These are phyloP conservation scores for Aleiodes sp. DNA, from an alignment of 1,140 invertebrate species.

Conservation along the genomic window DNA sequence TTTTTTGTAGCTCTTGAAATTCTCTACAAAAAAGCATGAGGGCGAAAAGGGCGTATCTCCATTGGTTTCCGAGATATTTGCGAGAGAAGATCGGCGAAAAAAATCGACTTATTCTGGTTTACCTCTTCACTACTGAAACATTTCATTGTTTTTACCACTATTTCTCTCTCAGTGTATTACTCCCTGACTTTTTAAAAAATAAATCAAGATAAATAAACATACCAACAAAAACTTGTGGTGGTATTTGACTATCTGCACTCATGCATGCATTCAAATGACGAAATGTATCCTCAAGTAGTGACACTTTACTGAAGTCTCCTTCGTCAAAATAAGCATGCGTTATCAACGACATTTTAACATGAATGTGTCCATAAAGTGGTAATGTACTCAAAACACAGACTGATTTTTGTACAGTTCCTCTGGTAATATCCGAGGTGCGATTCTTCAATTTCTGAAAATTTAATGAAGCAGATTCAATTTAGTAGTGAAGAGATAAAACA, in stretches of 20 bases:
- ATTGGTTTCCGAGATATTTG: no score
- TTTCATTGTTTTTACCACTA: no score
- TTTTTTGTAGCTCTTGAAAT: no score
- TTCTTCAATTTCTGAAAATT: conserved; percentile 89
- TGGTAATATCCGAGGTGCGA: conserved; percentile 95
- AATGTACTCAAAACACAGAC: conserved; percentile 89
- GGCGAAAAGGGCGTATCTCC: no score
- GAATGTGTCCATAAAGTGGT: conserved; percentile 91
- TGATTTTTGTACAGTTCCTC: conserved; percentile 94
- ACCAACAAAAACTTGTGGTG: conserved; percentile 85
- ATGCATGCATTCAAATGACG: conserved; percentile 91
- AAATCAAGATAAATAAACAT: conserved; percentile 72
- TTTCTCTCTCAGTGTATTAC: conserved; percentile 1
- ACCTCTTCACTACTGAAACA: no score
- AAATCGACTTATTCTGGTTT: no score
- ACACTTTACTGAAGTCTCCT: conserved; percentile 91
- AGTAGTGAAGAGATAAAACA: no score
- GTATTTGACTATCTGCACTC: conserved; percentile 71
- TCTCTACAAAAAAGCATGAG: no score
- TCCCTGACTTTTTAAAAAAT: background rate
- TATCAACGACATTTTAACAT: conserved; percentile 95
- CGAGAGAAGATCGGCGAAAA: no score
- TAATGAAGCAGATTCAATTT: conserved; percentile 6
- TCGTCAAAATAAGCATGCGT: conserved; percentile 97
- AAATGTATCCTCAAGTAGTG: conserved; percentile 91